Base-by-base conservation (phyloP, 2,113 vertebrate species). In the Micronycteris hirsuta region DNA sequence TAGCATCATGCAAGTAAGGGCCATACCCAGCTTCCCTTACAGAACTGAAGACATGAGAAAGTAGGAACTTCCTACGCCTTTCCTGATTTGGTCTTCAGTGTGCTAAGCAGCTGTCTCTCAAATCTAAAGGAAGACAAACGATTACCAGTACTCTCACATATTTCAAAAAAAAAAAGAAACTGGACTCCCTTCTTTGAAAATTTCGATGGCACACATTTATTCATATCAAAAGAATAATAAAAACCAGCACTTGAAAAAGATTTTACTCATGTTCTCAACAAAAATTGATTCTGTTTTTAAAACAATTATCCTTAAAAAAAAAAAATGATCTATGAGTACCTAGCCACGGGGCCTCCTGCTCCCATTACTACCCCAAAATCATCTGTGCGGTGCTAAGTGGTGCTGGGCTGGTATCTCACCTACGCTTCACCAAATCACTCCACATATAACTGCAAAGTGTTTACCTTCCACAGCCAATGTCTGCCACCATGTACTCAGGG, bases 1-100 rank as follows among this genome's bases (percentile, higher is more conserved):
- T 97, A 98, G 97, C 98, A 98, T 98, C 92, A 86, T 95, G 97
- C 97, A 98, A 98, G 96, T 95, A 95, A 98, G 76, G 97, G 97
- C 95, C 89, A 90, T 95, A 43, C 77, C 78, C 97, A 97, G 97
- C 95, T 97, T 98, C 95, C 97, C 97, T 97, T 96, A 97, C 92
- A 97, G 97, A 98, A 97, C 87, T 97, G 93, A 97, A 98, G 84
- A 86, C 33, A 83, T 86, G 96, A 80, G 97, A 96, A 84, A 95
- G 91, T 43, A 95, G 86, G 76, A 77, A 96, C 95, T 93, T 90
- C 95, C 71, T 96, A 76, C 7, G 67, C 77, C 96, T 97, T 96
- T 89, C 95, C 93, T 80, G 86, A 41, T 16, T 65, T 82, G 67
- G 56, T 93, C 85, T 96, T 96, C 98, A 96, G 84, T 58, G 81